Conservation (phyloP, 2,888 invertebrate genomes). For the Machimus rusticus region DNA sequence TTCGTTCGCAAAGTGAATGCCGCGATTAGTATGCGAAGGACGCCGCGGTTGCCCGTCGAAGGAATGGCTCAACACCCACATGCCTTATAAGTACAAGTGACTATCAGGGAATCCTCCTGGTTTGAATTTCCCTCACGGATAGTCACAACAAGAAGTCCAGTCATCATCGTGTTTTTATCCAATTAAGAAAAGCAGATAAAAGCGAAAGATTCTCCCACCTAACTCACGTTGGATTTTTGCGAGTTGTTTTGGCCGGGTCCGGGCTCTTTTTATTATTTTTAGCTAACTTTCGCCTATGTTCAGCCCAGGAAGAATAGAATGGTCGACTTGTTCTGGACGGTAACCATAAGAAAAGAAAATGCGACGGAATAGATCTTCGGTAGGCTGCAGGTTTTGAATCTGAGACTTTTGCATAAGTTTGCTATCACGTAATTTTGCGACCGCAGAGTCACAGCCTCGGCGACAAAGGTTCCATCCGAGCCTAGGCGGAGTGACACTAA, state of each 20-base stretch:
- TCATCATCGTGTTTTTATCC: constrained; percentile 45
- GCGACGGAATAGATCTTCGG: constrained; percentile 30
- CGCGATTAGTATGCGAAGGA: constrained; percentile 37
- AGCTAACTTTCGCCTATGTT: constrained; percentile 31
- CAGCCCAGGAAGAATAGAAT: constrained; percentile 10
- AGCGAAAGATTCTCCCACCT: constrained; percentile 47
- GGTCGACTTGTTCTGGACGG: not conserved
- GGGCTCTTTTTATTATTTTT: not conserved
- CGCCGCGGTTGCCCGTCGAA: not conserved
- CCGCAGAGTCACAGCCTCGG: constrained; percentile 37
- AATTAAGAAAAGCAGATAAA: constrained; percentile 46
- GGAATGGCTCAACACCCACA: constrained; percentile 22
- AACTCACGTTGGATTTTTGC: constrained; percentile 40
- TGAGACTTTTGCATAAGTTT: constrained; percentile 15
- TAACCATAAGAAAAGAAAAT: not conserved
- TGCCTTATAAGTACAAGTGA: not conserved
- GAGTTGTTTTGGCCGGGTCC: not conserved
- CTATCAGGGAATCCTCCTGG: constrained; percentile 1
- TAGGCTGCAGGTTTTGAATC: not conserved
- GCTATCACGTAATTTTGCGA: constrained; percentile 43
- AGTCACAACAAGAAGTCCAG: constrained; percentile 29
- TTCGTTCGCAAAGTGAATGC: not conserved
- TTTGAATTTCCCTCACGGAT: constrained; percentile 34
- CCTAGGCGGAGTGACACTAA: constrained; percentile 46
- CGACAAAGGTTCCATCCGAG: constrained; percentile 43